Evolutionary conservation across 2,113 vertebrate species (phyloP), one percentile per base, ranked within the genome.

Genomic region (Brienomyrus brachyistius): DNA sequence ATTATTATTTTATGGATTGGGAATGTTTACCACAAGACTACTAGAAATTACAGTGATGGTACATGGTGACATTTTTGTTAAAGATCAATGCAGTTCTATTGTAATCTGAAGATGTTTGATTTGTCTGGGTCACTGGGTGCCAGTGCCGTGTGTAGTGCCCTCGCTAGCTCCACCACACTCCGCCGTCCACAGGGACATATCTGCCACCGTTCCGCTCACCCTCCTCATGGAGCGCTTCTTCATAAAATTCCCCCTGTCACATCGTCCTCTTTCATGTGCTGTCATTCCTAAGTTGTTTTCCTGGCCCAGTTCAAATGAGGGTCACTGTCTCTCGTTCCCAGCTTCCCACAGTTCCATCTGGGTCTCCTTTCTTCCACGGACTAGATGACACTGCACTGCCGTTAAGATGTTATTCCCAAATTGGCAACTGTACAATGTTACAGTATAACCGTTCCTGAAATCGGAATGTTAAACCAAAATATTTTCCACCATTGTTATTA

Each of bases 301-400:
- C 86, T 88, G 40, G 40, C 66, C 88, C 86, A 85, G 88, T 89
- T 91, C 52, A 90, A 90, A 89, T 74, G 13, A n/a, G 77, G 91
- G 51, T 80, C 88, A 88, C 88, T 31, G 54, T 88, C 62, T 50
- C 87, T 7, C n/a, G 87, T 66, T 47, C 9, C 31, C 54, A 90
- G 90, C 88, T 92, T 93, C 92, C 93, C 91, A 92, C 92, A 91
- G 89, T 90, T 92, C 92, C 94, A 94, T 93, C 94, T 94, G 91
- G 92, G 90, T 91, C 80, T 89, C 82, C 88, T 89, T 90, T 90
- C 90, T 88, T 86, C 86, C 91, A 56, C 90, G 89, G 89, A 91
- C 93, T 90, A 91, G 92, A 93, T 92, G 91, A 93, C 92, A 94
- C 94, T 93, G 92, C 91, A 90, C 90, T 80, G 87, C 92, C 89